These are phyloP conservation scores for Gallinago undulata DNA, from an alignment of 2,113 vertebrate genomes.

Conservation along the genomic window DNA sequence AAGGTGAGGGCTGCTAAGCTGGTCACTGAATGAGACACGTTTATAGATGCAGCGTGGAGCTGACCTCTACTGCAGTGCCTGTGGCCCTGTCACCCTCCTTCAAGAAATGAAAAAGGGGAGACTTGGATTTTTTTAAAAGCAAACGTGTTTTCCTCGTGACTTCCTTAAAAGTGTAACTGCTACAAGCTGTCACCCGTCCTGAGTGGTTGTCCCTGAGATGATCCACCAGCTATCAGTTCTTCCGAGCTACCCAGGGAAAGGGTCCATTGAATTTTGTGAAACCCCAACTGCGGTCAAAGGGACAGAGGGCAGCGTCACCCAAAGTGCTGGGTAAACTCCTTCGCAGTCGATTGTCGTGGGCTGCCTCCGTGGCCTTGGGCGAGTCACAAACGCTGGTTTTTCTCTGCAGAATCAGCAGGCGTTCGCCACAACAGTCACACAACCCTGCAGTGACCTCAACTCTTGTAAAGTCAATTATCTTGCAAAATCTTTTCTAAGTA, in stretches of 20 bases:
- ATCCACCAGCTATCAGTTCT: neutral
- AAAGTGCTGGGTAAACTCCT: neutral
- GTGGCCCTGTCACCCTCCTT: neutral
- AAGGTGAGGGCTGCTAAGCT: conserved; percentile 43
- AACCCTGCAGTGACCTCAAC: neutral
- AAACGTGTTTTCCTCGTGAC: neutral
- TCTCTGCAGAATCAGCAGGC: neutral
- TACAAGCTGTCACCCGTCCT: rapidly evolving
- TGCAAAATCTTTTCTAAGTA: neutral
- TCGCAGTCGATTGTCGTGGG: rapidly evolving
- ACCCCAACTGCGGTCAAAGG: neutral
- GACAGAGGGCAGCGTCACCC: neutral
- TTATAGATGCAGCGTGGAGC: neutral
- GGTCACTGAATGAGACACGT: neutral
- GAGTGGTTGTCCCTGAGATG: neutral
- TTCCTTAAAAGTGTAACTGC: neutral
- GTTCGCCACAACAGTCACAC: neutral
- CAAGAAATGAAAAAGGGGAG: neutral
- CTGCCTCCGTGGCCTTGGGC: neutral
- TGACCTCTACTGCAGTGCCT: neutral
- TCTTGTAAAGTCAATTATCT: neutral
- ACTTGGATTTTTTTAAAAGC: neutral
- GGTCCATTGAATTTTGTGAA: neutral
- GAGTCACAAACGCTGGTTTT: neutral
- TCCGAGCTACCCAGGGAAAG: neutral